Conservation (phyloP, 2,797 vertebrate genomes). For the Leptodactylus fallax region DNA sequence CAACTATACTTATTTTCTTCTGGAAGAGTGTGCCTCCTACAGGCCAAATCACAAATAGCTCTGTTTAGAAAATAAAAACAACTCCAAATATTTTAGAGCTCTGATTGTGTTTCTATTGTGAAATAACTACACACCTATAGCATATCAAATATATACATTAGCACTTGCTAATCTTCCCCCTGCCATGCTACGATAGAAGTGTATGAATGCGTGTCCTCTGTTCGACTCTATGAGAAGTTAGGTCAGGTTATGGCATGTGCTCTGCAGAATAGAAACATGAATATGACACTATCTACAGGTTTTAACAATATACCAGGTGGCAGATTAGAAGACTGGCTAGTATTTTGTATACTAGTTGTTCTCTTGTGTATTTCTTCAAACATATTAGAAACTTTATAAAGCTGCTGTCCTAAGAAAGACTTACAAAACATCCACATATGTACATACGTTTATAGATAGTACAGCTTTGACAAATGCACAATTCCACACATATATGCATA, state of each 20-base stretch:
- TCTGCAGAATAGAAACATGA: slow-evolving; percentile 26
- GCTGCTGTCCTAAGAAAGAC: background rate
- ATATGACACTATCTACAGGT: slow-evolving; percentile 4
- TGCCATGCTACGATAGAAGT: background rate
- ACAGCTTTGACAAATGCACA: background rate
- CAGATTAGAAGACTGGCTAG: slow-evolving; percentile 10
- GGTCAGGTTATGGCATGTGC: slow-evolving; percentile 17
- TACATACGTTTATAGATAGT: too few species aligned
- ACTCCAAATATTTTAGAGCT: background rate
- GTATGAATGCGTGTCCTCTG: background rate
- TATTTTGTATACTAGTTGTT: background rate
- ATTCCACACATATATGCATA: background rate
- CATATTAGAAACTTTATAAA: background rate
- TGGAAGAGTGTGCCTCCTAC: slow-evolving; percentile 62
- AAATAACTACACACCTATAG: background rate
- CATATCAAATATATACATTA: background rate
- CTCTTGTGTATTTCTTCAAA: background rate
- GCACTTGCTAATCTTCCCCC: background rate
- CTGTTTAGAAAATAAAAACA: background rate
- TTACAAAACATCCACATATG: background rate
- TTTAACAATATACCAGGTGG: background rate
- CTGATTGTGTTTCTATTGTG: background rate
- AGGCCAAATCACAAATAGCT: slow-evolving; percentile 61
- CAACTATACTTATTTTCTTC: slow-evolving; percentile 62
- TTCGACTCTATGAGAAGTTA: slow-evolving; percentile 28